Conservation (phyloP, 2,113 vertebrate genomes). For the Saguinus midas region DNA sequence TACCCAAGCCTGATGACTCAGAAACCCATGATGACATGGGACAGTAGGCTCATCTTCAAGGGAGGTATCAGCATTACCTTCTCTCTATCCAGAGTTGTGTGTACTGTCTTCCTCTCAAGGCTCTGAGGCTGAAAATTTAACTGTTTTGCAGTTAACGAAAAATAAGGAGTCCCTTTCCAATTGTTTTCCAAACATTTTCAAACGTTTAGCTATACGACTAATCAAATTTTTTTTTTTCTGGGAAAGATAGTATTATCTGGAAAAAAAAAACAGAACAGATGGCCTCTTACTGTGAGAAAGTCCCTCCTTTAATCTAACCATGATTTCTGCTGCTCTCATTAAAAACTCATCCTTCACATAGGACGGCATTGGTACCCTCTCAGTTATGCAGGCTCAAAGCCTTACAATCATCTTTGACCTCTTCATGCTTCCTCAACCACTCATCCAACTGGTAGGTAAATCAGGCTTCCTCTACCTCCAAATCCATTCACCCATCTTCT, state of each 20-base stretch:
- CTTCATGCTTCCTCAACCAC: background rate
- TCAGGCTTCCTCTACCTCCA: constrained; percentile 19
- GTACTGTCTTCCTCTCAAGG: background rate
- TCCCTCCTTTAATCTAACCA: constrained; percentile 61
- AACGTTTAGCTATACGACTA: constrained; percentile 10
- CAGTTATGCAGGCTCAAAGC: constrained; percentile 11
- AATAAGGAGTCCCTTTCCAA: background rate
- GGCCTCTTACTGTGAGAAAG: constrained; percentile 52
- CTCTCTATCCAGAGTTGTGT: background rate
- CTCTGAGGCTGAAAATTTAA: background rate
- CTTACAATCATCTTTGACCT: constrained; percentile 31
- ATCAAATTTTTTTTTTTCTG: constrained; percentile 34
- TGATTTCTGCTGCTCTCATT: constrained; percentile 58
- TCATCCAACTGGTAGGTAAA: constrained; percentile 32
- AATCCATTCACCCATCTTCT: background rate
- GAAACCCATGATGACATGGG: background rate
- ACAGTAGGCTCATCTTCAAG: background rate
- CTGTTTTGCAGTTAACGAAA: constrained; percentile 29
- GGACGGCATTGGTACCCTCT: background rate
- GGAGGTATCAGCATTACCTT: background rate
- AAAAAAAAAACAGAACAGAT: constrained; percentile 47
- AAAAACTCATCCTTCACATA: constrained; percentile 56
- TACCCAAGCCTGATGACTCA: background rate
- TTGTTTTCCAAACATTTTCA: background rate
- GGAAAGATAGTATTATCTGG: constrained; percentile 43